phyloP scores from a whole-genome alignment of 2,113 vertebrate genomes.

The Phaethon lepturus region DNA sequence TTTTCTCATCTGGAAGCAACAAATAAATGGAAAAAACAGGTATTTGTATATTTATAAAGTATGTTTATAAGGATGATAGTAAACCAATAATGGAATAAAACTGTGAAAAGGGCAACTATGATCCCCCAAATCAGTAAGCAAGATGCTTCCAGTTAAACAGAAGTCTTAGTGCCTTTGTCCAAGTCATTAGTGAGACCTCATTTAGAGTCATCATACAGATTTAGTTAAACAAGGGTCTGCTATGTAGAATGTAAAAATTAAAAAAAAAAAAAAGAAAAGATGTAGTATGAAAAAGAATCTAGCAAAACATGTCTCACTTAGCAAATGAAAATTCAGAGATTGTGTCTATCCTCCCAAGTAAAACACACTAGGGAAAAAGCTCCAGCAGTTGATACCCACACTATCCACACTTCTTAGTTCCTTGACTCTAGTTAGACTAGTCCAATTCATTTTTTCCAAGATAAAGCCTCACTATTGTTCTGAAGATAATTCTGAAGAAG shows the following conservation, averaged over 20 bases:
- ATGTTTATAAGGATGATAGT: background rate
- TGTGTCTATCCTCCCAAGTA: background rate
- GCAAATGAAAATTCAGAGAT: background rate
- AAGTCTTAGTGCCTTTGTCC: background rate
- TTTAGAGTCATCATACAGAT: background rate
- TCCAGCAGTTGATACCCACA: background rate
- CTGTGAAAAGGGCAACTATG: background rate
- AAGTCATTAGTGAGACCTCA: background rate
- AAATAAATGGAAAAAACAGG: background rate
- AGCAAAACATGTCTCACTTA: background rate
- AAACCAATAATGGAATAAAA: background rate
- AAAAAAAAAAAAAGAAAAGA: background rate
- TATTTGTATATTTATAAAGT: background rate
- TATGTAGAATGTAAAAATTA: background rate
- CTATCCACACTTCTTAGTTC: background rate
- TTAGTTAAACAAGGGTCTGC: background rate
- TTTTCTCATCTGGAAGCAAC: background rate
- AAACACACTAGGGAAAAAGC: background rate
- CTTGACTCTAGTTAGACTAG: background rate
- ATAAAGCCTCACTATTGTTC: fast-evolving
- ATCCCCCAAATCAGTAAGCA: background rate
- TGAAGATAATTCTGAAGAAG: background rate
- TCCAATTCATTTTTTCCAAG: background rate
- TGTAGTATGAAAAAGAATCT: background rate
- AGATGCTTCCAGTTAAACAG: background rate